These are phyloP conservation scores for Egretta garzetta DNA, from an alignment of 2,113 vertebrate genomes.

Conservation along the genomic window DNA sequence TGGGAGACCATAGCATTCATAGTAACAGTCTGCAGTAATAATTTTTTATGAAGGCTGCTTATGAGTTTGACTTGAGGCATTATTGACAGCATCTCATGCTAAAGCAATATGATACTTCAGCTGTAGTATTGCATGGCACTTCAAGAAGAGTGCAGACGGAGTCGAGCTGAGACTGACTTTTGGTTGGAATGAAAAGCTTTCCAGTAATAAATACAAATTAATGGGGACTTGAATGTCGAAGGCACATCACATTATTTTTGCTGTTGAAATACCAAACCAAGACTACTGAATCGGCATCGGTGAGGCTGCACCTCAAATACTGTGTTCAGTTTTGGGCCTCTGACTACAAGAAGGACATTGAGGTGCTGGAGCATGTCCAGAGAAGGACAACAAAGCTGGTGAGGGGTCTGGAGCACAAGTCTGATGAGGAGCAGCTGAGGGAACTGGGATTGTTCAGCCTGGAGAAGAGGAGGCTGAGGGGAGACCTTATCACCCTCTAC, in stretches of 20 bases:
- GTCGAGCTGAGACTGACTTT: not conserved
- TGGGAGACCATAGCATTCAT: not conserved
- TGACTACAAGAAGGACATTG: too few relatives aligned
- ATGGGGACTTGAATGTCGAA: rapidly evolving
- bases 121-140: not conserved
- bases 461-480: too few relatives aligned
- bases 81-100: not conserved
- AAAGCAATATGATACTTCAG: not conserved
- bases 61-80: not conserved
- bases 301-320: too few relatives aligned
- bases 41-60: not conserved
- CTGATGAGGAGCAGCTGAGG: too few relatives aligned
- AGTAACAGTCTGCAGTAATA: not conserved
- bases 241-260: not conserved
- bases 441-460: too few relatives aligned
- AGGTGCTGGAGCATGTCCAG: too few relatives aligned
- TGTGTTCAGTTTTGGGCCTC: too few relatives aligned
- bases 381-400: too few relatives aligned
- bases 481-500: too few relatives aligned
- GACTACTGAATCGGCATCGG: not conserved
- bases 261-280: not conserved
- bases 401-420: too few relatives aligned
- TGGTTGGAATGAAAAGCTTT: not conserved
- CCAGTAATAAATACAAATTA: not conserved
- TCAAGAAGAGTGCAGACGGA: not conserved